Base-by-base conservation (phyloP, 2,113 vertebrate genomes). In the Nerophis lumbriciformis region DNA sequence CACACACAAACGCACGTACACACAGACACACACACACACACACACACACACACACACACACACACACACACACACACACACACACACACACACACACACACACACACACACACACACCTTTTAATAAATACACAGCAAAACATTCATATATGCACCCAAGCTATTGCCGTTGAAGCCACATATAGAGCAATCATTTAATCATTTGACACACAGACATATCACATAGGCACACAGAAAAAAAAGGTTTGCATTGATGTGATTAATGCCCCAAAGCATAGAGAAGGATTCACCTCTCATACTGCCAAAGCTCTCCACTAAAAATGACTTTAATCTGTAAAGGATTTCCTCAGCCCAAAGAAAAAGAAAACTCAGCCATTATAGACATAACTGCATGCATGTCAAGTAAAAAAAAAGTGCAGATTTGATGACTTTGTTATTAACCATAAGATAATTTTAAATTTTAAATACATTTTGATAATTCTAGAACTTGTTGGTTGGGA, bases 261-360 rank as follows among this genome's bases (percentile, higher is more conserved):
- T 93, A 93, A 92, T 86, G 82, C 85, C 83, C 87, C 77, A 71
- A 79, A 78, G 76, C 79, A 74, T 65, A 72, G 65, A 57, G 9
- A 21, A 44, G 64, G 59, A 73, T 68, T 71, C 68, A 70, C 61
- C 74, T 69, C 71, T 67, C 16, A 47, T 67, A 44, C 35, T 73
- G 73, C 71, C 64, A 85, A 67, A 67, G 58, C 59, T 48, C 63
- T 63, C 65, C 56, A 57, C 80, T 81, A 82, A 84, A 88, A 81
- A 81, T 75, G 71, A 81, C 76, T 73, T 69, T 51, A 66, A 64
- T 60, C 63, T 49, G 55, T 9, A 14, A 65, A 52, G 63, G 28
- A 53, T 42, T 44, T 57, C 11, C 55, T 44, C 6, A 44, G 21
- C 39, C 39, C 44, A 11, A 57, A 57, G 42, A n/a, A 16, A 44